Evolutionary conservation across 2,888 invertebrate genomes (phyloP).

Genomic region (Hydraecia micacea): DNA sequence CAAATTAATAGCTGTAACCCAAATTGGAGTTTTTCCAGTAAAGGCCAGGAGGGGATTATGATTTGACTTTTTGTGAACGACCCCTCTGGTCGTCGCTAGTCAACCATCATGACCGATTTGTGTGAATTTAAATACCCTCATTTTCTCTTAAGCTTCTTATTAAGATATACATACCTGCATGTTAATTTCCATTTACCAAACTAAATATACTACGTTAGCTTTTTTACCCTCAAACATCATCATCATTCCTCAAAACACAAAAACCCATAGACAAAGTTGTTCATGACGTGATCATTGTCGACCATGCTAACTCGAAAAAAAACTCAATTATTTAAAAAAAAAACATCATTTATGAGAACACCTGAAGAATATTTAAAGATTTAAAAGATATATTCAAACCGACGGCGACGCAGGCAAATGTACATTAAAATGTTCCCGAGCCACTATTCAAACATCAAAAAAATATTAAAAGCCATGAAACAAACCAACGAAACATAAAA

Average conservation of each 20-base stretch:
- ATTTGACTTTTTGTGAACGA: background rate
- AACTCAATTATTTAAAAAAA: background rate
- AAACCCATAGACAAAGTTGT: background rate
- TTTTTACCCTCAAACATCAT: background rate
- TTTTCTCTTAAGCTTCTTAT: no score
- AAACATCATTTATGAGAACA: background rate
- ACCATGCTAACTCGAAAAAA: background rate
- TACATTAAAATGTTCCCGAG: background rate
- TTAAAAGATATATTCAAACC: background rate
- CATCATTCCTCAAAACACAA: background rate
- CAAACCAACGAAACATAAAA: background rate
- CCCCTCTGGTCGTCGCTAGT: background rate
- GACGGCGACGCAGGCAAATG: no score
- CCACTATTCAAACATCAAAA: background rate
- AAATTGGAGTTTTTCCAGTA: slow-evolving; percentile 29
- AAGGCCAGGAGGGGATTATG: background rate
- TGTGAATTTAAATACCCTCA: no score
- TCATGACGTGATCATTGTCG: background rate
- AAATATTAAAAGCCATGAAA: background rate
- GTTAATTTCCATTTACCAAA: background rate
- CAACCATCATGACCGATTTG: no score
- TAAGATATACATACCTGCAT: background rate
- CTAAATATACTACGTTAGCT: background rate
- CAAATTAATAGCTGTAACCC: slow-evolving; percentile 41
- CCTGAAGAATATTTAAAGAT: background rate